Conservation (phyloP, 2,797 vertebrate species). For the Philypnodon macrostomus region DNA sequence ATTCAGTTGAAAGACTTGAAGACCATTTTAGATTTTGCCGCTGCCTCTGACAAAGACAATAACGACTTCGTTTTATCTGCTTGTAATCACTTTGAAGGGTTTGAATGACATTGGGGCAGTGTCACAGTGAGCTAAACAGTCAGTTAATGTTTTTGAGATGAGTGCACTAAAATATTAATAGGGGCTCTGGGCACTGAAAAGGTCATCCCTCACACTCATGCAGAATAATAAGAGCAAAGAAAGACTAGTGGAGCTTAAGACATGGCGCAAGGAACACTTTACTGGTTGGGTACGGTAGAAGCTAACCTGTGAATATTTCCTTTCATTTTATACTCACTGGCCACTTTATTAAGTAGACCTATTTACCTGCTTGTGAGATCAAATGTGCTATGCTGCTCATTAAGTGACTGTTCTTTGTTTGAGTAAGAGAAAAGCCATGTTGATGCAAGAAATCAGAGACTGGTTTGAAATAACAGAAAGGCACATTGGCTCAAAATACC, state of each 20-base stretch:
- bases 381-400: no score
- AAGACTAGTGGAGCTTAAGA: slow-evolving; percentile 23
- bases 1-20: slow-evolving; percentile 19
- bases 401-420: no score
- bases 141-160: slow-evolving; percentile 61
- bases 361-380: no score
- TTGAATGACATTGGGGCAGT: slow-evolving; percentile 62
- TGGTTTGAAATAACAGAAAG: no score
- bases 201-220: slow-evolving; percentile 51
- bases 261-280: slow-evolving; percentile 3
- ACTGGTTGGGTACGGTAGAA: no score
- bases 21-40: slow-evolving; percentile 15
- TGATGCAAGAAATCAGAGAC: no score
- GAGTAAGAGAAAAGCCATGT: no score
- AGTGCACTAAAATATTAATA: slow-evolving; percentile 65
- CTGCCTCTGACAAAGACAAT: slow-evolving; percentile 39
- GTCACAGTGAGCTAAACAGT: slow-evolving; percentile 46
- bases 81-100: slow-evolving; percentile 59
- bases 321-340: no score
- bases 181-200: slow-evolving; percentile 51
- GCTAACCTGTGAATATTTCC: no score
- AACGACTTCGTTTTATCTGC: slow-evolving; percentile 42
- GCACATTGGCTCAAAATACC: no score
- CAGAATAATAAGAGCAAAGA: slow-evolving; percentile 49
- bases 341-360: no score